Conservation (phyloP, 2,113 vertebrate species). For the Platichthys stellatus region DNA sequence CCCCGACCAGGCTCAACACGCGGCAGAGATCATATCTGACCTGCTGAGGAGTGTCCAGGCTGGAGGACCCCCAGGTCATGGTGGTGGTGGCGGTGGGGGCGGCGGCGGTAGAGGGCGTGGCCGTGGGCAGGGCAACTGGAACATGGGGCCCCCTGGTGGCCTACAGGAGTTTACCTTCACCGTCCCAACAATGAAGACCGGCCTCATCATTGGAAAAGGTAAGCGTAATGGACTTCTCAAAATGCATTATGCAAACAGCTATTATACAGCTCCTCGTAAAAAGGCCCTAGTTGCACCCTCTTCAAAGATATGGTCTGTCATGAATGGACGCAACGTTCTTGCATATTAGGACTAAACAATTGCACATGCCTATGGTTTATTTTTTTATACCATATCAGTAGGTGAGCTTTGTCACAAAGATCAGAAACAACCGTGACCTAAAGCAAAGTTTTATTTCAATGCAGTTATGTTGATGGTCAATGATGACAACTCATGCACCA, state of each 20-base stretch:
- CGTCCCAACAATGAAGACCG: conserved; percentile 97
- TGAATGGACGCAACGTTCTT: too few species aligned
- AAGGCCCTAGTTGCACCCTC: too few species aligned
- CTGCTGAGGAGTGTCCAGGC: conserved; percentile 97
- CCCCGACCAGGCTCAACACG: conserved; percentile 95
- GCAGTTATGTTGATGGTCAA: neutral
- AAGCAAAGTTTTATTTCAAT: too few species aligned
- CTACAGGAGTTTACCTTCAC: conserved; percentile 98
- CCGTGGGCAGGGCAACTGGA: conserved; percentile 97
- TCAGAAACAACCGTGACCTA: too few species aligned
- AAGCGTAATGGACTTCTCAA: neutral
- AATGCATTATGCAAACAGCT: too few species aligned
- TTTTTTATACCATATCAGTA: too few species aligned
- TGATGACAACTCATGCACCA: neutral
- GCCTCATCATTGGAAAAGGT: conserved; percentile 99
- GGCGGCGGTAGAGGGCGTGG: conserved; percentile 95
- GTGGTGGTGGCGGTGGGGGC: conserved; percentile 77
- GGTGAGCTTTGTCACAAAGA: too few species aligned
- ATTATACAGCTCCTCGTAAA: too few species aligned
- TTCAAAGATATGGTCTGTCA: too few species aligned
- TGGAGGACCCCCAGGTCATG: conserved; percentile 94
- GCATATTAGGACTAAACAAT: too few species aligned
- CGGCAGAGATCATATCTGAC: conserved; percentile 96
- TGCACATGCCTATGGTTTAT: too few species aligned
- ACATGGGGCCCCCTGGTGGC: conserved; percentile 98